phyloP scores from a whole-genome alignment of 2,113 vertebrate species.

The Cephalopterus ornatus region DNA sequence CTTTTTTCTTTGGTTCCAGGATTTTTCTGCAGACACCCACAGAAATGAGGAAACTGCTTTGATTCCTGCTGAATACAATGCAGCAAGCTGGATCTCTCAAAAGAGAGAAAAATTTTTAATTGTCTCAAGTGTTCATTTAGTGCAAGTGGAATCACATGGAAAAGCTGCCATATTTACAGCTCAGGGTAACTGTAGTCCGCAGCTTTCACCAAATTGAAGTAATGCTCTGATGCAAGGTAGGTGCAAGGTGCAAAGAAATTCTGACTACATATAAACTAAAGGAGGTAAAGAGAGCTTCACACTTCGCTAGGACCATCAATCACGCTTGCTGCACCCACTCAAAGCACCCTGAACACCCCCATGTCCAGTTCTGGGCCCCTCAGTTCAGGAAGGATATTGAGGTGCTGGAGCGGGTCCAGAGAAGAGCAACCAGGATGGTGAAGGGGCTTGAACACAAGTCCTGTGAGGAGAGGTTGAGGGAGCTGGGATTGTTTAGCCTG shows the following conservation, averaged over 20 bases:
- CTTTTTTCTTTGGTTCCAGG: not conserved
- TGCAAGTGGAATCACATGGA: not conserved
- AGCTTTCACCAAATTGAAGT: not conserved
- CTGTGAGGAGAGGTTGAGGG: no score
- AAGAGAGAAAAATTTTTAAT: not conserved
- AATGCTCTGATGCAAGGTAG: not conserved
- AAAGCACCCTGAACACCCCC: not conserved
- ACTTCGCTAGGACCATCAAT: rapidly evolving
- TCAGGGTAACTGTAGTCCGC: not conserved
- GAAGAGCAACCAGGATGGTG: no score
- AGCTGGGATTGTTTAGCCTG: no score
- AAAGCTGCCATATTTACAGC: not conserved
- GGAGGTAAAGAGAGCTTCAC: not conserved
- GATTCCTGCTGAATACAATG: not conserved
- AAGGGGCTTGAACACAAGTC: no score
- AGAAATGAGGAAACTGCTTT: not conserved
- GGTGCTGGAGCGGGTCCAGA: no score
- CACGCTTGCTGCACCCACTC: rapidly evolving
- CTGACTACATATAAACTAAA: not conserved
- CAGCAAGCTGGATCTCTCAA: not conserved
- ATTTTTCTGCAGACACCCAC: not conserved
- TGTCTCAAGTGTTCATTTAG: not conserved
- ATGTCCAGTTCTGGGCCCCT: no score
- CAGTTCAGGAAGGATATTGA: no score
- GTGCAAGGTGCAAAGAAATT: not conserved